Percentiles rank a stretch among this genome's conserved stretches.
These are phyloP conservation scores for Scomber japonicus DNA, from an alignment of 2,113 vertebrate species.

Conservation along the genomic window DNA sequence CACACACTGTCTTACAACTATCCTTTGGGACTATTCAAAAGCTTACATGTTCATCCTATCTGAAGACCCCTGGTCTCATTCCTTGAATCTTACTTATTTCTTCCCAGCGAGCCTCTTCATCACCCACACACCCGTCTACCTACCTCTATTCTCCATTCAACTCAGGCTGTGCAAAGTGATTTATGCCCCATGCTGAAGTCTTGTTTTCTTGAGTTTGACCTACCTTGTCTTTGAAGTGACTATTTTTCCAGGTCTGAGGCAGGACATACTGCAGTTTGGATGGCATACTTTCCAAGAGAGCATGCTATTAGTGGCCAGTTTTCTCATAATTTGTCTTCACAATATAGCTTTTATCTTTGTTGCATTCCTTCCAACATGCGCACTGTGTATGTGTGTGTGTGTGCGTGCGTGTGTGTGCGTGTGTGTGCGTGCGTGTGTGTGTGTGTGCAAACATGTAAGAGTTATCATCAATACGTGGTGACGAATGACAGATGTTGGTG, in stretches of 20 bases:
- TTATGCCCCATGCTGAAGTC: constrained; percentile 34
- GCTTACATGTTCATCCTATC: constrained; percentile 33
- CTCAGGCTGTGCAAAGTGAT: constrained; percentile 34
- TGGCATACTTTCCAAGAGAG: constrained; percentile 49
- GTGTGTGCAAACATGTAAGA: background rate
- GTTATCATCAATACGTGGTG: background rate
- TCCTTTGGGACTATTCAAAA: constrained; percentile 41
- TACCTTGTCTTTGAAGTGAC: constrained; percentile 68
- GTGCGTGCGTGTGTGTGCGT: background rate
- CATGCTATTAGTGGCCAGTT: constrained; percentile 44
- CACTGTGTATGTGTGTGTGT: no score
- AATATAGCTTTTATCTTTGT: constrained; percentile 32
- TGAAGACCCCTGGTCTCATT: constrained; percentile 7
- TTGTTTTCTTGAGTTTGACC: constrained; percentile 71
- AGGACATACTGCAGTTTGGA: constrained; percentile 49
- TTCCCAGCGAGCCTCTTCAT: constrained; percentile 31
- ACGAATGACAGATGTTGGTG: background rate
- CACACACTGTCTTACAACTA: background rate
- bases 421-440: background rate
- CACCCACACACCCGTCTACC: constrained; percentile 26
- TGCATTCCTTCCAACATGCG: constrained; percentile 10
- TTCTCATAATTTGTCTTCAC: constrained; percentile 34
- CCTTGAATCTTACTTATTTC: constrained; percentile 40
- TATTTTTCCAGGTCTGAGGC: constrained; percentile 50
- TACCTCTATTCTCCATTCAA: constrained; percentile 13